Percentiles rank a stretch among this genome's conserved stretches.
These are phyloP conservation scores for Brachionus rotundiformis DNA, from an alignment of 1,140 invertebrate genomes.

Conservation along the genomic window DNA sequence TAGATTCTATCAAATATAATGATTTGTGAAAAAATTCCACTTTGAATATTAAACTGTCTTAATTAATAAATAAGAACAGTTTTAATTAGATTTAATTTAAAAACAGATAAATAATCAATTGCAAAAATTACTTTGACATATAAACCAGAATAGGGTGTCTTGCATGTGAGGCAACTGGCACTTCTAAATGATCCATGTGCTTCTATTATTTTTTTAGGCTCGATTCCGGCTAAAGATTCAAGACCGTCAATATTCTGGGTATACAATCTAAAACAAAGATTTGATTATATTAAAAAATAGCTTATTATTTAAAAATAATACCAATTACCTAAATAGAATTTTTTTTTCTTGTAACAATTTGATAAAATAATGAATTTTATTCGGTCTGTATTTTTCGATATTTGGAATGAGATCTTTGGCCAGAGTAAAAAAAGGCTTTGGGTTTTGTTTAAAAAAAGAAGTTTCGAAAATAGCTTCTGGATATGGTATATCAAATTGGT, in stretches of 20 bases:
- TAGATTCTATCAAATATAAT: too few relatives aligned
- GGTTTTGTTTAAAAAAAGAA: conserved; percentile 79
- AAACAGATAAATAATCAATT: too few relatives aligned
- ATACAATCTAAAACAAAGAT: too few relatives aligned
- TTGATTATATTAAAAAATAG: too few relatives aligned
- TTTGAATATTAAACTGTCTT: too few relatives aligned
- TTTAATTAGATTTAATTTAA: too few relatives aligned
- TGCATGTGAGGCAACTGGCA: conserved; percentile 80
- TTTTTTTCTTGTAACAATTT: conserved; percentile 51
- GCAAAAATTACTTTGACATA: conserved; percentile 48
- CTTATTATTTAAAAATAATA: background rate
- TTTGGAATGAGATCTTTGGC: conserved; percentile 80
- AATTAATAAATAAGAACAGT: too few relatives aligned
- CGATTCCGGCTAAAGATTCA: conserved; percentile 81
- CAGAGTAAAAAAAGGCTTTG: conserved; percentile 85
- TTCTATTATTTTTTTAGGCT: conserved; percentile 81
- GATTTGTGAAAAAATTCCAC: too few relatives aligned
- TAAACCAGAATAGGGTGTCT: conserved; percentile 68
- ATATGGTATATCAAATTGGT: conserved; percentile 41
- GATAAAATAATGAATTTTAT: conserved; percentile 45
- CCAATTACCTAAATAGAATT: background rate
- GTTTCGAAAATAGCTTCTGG: conserved; percentile 92
- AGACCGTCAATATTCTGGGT: conserved; percentile 88
- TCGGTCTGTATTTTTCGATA: conserved; percentile 65
- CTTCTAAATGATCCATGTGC: conserved; percentile 89